phyloP scores from a whole-genome alignment of 2,888 invertebrate genomes.

The Phytoseiulus persimilis region DNA sequence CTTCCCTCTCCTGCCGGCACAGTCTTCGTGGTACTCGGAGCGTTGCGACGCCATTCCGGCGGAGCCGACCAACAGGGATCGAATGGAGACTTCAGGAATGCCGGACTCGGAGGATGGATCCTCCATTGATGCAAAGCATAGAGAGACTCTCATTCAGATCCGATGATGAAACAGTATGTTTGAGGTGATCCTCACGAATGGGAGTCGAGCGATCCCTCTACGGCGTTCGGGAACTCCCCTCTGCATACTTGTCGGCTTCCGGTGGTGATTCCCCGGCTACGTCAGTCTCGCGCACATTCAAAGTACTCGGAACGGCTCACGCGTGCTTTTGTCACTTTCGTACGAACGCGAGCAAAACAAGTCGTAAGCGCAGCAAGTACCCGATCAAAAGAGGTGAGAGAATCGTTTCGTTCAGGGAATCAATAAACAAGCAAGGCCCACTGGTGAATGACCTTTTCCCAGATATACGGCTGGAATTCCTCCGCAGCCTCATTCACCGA shows the following conservation, averaged over 20 bases:
- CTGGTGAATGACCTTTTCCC: neutral
- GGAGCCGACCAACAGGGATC: neutral
- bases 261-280: too few species aligned
- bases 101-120: neutral
- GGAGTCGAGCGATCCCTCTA: too few species aligned
- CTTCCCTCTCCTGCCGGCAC: neutral
- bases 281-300: too few species aligned
- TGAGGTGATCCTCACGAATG: too few species aligned
- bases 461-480: neutral
- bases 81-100: neutral
- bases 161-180: too few species aligned
- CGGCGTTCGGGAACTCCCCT: too few species aligned
- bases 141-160: too few species aligned
- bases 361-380: neutral
- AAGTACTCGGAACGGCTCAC: neutral
- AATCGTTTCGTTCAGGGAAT: neutral
- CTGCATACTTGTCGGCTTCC: too few species aligned
- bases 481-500: neutral
- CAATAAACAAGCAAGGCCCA: neutral
- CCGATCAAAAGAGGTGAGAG: neutral
- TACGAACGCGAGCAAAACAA: neutral
- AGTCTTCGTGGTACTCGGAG: neutral
- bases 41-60: neutral
- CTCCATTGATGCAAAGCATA: too few species aligned
- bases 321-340: too few species aligned